These are phyloP conservation scores for Felis catus DNA, from an alignment of 2,113 vertebrate genomes.

Conservation along the genomic window DNA sequence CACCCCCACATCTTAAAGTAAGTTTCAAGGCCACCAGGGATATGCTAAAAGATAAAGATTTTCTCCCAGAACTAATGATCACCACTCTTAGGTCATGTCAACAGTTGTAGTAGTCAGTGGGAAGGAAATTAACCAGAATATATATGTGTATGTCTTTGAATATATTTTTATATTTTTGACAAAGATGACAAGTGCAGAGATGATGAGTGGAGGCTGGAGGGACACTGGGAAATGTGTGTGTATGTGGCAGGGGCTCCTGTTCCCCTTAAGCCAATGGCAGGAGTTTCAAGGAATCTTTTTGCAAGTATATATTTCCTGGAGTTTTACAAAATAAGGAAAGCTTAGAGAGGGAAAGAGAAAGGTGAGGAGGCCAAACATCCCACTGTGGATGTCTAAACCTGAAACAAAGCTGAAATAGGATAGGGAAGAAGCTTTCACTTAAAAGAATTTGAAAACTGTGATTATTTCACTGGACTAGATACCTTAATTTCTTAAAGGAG, in stretches of 20 bases:
- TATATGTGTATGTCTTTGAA: background rate
- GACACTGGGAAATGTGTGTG: background rate
- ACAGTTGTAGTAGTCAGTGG: background rate
- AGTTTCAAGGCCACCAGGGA: background rate
- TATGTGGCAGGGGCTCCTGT: background rate
- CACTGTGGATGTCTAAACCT: background rate
- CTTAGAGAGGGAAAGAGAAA: background rate
- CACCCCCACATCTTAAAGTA: background rate
- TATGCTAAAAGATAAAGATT: background rate
- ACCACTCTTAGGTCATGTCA: background rate
- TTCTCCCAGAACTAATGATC: background rate
- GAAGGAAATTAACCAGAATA: background rate
- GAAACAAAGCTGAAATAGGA: background rate
- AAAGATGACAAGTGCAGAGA: background rate
- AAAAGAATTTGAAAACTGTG: background rate
- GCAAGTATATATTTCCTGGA: background rate
- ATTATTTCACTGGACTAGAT: background rate
- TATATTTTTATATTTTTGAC: background rate
- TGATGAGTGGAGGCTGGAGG: background rate
- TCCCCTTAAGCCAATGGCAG: background rate
- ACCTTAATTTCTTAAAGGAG: background rate
- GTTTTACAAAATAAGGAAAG: background rate
- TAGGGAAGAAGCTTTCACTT: background rate
- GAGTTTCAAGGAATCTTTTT: background rate
- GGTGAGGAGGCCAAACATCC: background rate